Evolutionary conservation across 2,797 vertebrate species (phyloP).

Genomic region (Neomorphus geoffroyi): DNA sequence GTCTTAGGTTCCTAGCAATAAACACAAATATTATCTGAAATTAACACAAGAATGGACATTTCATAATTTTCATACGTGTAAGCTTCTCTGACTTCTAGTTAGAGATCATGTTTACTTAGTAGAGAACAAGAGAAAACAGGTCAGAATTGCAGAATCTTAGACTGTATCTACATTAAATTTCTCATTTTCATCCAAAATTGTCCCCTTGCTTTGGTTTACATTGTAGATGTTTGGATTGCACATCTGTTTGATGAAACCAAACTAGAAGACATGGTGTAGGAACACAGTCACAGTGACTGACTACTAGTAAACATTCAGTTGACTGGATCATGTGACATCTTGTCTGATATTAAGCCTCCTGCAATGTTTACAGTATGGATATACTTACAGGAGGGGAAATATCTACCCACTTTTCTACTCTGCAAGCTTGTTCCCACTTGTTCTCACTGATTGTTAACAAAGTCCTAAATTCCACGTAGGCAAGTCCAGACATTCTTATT

Average conservation of each 20-base stretch:
- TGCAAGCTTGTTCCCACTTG: neutral
- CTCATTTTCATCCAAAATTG: neutral
- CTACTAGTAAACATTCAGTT: neutral
- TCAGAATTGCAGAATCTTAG: neutral
- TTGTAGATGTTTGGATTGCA: neutral
- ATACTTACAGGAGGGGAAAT: neutral
- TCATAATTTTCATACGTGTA: neutral
- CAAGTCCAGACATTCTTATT: neutral
- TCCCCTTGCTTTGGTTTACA: neutral
- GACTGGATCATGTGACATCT: no score
- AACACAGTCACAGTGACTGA: neutral
- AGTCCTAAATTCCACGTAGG: neutral
- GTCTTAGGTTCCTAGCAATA: neutral
- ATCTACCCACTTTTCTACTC: neutral
- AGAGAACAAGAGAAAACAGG: neutral
- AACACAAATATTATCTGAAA: neutral
- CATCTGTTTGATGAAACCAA: neutral
- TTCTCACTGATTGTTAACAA: neutral
- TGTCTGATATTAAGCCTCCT: neutral
- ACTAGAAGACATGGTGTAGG: neutral
- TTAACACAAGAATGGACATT: neutral
- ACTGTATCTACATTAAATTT: neutral
- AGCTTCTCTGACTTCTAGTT: neutral
- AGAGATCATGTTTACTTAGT: neutral
- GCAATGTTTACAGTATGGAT: neutral